A percentile compares a stretch with the other conserved stretches of the same genome.
These are phyloP conservation scores for Allobates femoralis DNA, from an alignment of 2,797 vertebrate genomes.

Conservation along the genomic window DNA sequence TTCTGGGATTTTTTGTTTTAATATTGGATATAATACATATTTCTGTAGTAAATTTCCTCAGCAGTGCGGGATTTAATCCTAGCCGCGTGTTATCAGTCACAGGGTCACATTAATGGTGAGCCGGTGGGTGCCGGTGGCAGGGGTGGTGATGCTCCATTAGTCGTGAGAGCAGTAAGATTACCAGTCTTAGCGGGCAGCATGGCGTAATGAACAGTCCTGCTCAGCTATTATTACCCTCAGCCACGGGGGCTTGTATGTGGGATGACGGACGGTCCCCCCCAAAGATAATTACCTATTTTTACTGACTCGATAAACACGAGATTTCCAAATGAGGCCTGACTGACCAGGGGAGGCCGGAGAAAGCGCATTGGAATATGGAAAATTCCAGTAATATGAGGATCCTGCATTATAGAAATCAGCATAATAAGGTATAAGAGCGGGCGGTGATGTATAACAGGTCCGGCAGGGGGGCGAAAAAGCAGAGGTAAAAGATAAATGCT, in stretches of 20 bases:
- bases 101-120: constrained; percentile 22
- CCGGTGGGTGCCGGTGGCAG: constrained; percentile 25
- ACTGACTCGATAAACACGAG: constrained; percentile 20
- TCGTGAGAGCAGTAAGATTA: constrained; percentile 32
- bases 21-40: not conserved
- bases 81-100: constrained; percentile 11
- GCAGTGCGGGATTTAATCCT: not conserved
- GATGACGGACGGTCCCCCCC: not conserved
- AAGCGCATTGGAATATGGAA: not conserved
- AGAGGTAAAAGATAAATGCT: not conserved
- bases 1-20: not conserved
- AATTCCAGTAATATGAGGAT: not conserved
- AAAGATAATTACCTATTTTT: constrained; percentile 4
- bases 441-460: not conserved
- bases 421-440: not conserved
- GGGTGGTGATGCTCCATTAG: constrained; percentile 31
- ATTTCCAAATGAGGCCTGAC: constrained; percentile 21
- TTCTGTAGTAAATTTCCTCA: not conserved
- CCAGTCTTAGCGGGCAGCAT: constrained; percentile 41
- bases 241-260: constrained; percentile 22
- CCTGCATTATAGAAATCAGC: not conserved
- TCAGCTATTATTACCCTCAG: constrained; percentile 36
- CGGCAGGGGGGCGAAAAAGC: not conserved
- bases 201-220: constrained; percentile 33
- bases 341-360: not conserved